Conservation (phyloP, 2,888 invertebrate genomes). For the Coelopa pilipes region DNA sequence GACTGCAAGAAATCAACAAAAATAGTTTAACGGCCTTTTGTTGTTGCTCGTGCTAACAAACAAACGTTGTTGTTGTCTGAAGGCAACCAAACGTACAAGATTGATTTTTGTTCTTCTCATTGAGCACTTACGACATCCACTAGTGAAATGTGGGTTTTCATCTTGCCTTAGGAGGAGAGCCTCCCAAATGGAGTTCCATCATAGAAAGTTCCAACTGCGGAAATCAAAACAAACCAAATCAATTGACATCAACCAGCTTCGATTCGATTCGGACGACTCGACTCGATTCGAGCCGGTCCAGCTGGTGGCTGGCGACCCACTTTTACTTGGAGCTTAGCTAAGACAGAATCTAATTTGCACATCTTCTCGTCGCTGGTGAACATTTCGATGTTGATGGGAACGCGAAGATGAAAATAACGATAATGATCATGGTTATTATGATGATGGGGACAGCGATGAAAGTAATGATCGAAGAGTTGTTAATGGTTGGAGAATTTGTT, state of each 20-base stretch:
- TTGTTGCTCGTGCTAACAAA: neutral
- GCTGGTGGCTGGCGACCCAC: constrained; percentile 4
- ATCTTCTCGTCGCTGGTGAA: neutral
- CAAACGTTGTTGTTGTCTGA: neutral
- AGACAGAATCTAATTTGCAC: constrained; percentile 9
- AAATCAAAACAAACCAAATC: constrained; percentile 6
- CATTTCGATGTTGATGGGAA: neutral
- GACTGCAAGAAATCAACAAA: neutral
- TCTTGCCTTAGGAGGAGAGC: neutral
- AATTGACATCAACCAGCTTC: constrained; percentile 6
- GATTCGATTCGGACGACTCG: neutral
- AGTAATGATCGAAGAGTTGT: neutral
- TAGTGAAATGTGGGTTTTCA: neutral
- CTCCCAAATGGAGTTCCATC: no score
- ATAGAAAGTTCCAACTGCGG: no score
- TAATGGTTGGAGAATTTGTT: constrained; percentile 11
- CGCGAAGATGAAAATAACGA: no score
- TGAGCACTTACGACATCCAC: no score
- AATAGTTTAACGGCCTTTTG: neutral
- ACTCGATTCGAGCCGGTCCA: neutral
- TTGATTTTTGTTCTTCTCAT: neutral
- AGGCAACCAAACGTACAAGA: neutral
- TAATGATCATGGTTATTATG: constrained; percentile 1
- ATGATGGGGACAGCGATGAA: constrained; percentile 1
- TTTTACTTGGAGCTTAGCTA: constrained; percentile 3